Conservation (phyloP, 2,888 invertebrate genomes). For the Orthonychiurus folsomi region DNA sequence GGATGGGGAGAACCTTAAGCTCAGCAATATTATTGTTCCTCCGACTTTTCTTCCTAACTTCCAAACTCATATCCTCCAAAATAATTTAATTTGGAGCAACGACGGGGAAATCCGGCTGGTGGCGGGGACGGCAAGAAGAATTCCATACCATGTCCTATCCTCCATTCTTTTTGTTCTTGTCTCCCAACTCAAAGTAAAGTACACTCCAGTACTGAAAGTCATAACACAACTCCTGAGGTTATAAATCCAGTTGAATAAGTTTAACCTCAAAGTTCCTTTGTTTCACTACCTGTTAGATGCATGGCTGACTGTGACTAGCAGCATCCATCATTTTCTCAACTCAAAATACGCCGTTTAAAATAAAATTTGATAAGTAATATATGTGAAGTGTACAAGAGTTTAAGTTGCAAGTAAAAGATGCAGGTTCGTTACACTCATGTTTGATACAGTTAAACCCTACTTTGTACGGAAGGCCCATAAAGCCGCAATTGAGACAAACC, state of each 20-base stretch:
- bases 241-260: background rate
- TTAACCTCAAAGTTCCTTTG: background rate
- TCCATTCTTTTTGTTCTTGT: too few relatives aligned
- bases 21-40: background rate
- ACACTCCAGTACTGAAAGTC: too few relatives aligned
- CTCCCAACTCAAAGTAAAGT: too few relatives aligned
- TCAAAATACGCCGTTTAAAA: too few relatives aligned
- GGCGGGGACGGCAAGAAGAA: too few relatives aligned
- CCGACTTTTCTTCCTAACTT: conserved; percentile 6
- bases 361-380: too few relatives aligned
- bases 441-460: too few relatives aligned
- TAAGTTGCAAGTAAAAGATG: background rate
- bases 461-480: too few relatives aligned
- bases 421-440: background rate
- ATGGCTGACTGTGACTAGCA: background rate
- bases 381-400: background rate
- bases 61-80: background rate
- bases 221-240: too few relatives aligned
- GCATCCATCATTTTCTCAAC: background rate
- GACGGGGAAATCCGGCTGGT: background rate
- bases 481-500: too few relatives aligned
- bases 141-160: too few relatives aligned
- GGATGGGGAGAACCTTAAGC: background rate
- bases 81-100: conserved; percentile 1
- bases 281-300: too few relatives aligned